These are phyloP conservation scores for Pelochelys cantorii DNA, from an alignment of 2,797 vertebrate genomes.

Conservation along the genomic window DNA sequence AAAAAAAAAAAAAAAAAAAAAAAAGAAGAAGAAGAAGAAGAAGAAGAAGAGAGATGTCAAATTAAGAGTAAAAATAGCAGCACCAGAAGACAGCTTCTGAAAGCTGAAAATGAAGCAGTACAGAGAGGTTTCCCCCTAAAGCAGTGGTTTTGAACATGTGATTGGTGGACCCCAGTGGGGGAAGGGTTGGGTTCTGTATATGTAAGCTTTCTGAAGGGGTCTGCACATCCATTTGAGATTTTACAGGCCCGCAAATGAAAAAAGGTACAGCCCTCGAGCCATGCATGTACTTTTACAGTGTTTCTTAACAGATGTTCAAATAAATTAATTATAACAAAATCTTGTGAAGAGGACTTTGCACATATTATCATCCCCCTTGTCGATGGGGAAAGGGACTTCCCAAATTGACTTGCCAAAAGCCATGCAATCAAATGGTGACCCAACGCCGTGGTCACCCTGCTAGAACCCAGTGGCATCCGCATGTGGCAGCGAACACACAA, in stretches of 20 bases:
- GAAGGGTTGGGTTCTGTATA: too few species aligned
- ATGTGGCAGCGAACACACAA: not conserved
- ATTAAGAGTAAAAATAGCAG: conserved; percentile 53
- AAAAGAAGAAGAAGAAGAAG: too few species aligned
- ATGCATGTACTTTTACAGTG: conserved; percentile 18
- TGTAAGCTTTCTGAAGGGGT: too few species aligned
- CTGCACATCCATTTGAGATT: too few species aligned
- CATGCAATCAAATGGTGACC: not conserved
- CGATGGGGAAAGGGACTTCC: not conserved
- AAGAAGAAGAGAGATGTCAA: too few species aligned
- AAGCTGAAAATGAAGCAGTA: conserved; percentile 40
- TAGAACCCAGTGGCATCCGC: not conserved
- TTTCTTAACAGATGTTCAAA: not conserved
- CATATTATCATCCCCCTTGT: not conserved
- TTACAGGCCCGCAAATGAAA: too few species aligned
- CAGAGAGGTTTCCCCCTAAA: conserved; percentile 40
- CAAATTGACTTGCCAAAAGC: not conserved
- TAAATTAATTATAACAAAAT: conserved; percentile 30
- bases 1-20: not conserved
- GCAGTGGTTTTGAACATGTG: too few species aligned
- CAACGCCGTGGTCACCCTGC: not conserved
- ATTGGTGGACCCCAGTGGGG: too few species aligned
- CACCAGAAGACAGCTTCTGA: conserved; percentile 52
- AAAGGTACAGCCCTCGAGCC: not conserved
- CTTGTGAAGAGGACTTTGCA: not conserved